Base-by-base conservation (phyloP, 2,113 vertebrate species). In the Scartelaos histophorus region DNA sequence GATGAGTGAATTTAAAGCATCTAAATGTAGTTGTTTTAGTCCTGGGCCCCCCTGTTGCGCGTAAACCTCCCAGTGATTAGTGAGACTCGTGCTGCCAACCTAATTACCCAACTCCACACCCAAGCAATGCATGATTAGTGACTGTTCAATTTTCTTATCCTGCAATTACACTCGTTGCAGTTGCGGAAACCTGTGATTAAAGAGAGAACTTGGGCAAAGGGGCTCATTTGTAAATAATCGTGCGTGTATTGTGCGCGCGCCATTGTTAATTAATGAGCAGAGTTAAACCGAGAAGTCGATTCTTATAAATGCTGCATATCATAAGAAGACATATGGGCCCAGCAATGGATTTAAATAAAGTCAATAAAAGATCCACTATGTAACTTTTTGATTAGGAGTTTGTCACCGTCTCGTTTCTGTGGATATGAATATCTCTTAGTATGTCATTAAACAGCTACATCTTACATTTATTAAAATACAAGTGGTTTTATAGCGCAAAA, bases 101-200 rank as follows among this genome's bases (percentile, higher is more conserved):
- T 93, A 94, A 95, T 95, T 94, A 94, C 88, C 90, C 76, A 86
- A 84, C 65, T 77, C 76, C 83, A 89, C 84, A 80, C 75, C 85
- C 82, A 87, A 90, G 88, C 88, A 90, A 89, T 69, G 81, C 92
- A 86, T 91, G 90, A 94, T 93, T 91, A 90, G 82, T 0, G n/a
- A 90, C 90, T 87, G 92, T 95, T 93, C 92, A 90, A 78, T 66
- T 15, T 25, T 84, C 87, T 87, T 93, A 95, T 91, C 92, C 85
- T 80, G 87, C 89, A 93, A 92, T 94, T 94, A 94, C 90, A 87
- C 88, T 94, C 86, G 85, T 91, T 90, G 87, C 85, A 92, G 90
- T 88, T 65, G 84, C 85, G 76, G 79, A 81, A 79, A 86, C 85
- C 89, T 91, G 88, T 93, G 90, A 94, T 93, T 94, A 93, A 91